Evolutionary conservation across 2,113 vertebrate species (phyloP), one percentile per base, ranked within the genome.

Genomic region (Eidolon helvum): DNA sequence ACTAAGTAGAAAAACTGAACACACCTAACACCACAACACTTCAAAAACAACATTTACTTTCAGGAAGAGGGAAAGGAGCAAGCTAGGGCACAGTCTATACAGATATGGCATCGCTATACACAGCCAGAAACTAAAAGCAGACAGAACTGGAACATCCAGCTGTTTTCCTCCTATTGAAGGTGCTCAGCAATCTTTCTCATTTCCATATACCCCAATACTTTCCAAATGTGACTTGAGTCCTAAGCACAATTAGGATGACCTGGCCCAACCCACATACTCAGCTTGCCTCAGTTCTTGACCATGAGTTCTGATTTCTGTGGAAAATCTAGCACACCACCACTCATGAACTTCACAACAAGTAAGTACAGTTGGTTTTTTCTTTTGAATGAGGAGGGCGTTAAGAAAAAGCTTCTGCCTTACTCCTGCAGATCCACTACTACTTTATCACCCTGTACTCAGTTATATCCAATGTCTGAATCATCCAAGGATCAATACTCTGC

Each of bases 1-100:
- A 95, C 28, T 74, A 68, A 93, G 26, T n/a, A 88, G 28, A 94
- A 40, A 97, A 97, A 96, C 2, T 79, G 33, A 95, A 74, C 24
- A 87, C 1, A 18, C 22, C 53, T 74, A 90, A 94, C 0, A 35
- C 45, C 40, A 50, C 3, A 97, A 86, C 24, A 88, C 22, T 75
- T 90, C 74, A 94, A 95, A 96, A 95, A 55, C 87, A 89, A 94
- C 12, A 87, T 95, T 63, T 90, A 80, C 68, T 93, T 96, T 96
- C 87, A 85, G 35, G 35, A 90, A 88, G 59, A 83, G 2, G 69
- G 43, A 12, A 86, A 75, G 43, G 53, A 96, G 22, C 48, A 96
- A 43, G 61, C 43, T 94, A 22, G 63, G 86, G 28, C 69, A 53
- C 28, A 87, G 33, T 83, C 83, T 93, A 91, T 33, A 91, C 26